phyloP scores from a whole-genome alignment of 2,888 invertebrate species.

The Acronicta alni region DNA sequence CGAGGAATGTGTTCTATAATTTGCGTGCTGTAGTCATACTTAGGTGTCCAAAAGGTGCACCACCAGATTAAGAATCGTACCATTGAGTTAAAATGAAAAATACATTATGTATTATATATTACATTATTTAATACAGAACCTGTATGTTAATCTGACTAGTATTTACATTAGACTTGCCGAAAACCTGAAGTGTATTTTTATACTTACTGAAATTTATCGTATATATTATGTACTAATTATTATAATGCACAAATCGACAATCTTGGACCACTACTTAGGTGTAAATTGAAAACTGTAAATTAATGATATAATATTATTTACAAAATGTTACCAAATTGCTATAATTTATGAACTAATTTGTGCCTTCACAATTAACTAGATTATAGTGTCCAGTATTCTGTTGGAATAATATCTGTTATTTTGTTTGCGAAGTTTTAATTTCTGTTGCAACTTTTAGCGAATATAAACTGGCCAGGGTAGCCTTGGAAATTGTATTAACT shows the following conservation, averaged over 20 bases:
- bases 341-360: conserved; percentile 67
- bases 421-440: conserved; percentile 66
- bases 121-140: conserved; percentile 31
- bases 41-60: conserved; percentile 26
- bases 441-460: conserved; percentile 58
- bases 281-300: conserved; percentile 36
- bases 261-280: conserved; percentile 59
- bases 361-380: conserved; percentile 70
- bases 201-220: conserved; percentile 43
- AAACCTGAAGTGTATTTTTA: conserved; percentile 52
- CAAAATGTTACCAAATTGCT: conserved; percentile 78
- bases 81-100: conserved; percentile 16
- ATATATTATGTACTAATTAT: conserved; percentile 26
- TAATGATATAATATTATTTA: conserved; percentile 61
- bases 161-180: conserved; percentile 43
- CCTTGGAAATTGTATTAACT: conserved; percentile 75
- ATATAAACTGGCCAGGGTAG: conserved; percentile 61
- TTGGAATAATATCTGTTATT: conserved; percentile 59
- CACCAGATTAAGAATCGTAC: conserved; percentile 17
- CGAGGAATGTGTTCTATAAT: conserved; percentile 46
- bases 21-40: conserved; percentile 38
- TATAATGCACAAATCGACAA: conserved; percentile 58
- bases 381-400: conserved; percentile 58
- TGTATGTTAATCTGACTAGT: conserved; percentile 30
- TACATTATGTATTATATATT: conserved; percentile 45